These are phyloP conservation scores for Silurus glanis DNA, from an alignment of 2,113 vertebrate species.

Conservation along the genomic window DNA sequence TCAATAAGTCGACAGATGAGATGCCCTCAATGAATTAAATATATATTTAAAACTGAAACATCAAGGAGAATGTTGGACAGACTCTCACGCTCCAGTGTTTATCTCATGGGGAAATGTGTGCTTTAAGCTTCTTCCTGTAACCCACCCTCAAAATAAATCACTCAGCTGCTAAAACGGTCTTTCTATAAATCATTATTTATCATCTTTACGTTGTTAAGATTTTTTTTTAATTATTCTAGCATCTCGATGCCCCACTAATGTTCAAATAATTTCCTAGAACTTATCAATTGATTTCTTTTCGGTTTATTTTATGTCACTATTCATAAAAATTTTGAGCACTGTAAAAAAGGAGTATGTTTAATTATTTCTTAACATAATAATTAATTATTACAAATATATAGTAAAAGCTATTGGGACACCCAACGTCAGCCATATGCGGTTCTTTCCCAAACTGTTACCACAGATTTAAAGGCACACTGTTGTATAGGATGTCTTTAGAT, in stretches of 20 bases:
- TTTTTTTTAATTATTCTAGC: background rate
- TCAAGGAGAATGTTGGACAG: conserved; percentile 26
- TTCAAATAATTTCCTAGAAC: background rate
- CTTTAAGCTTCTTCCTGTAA: conserved; percentile 26
- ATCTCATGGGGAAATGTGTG: conserved; percentile 33
- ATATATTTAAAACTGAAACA: conserved; percentile 25
- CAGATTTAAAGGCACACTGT: too few species aligned
- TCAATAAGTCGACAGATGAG: conserved; percentile 6
- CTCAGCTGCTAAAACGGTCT: conserved; percentile 10
- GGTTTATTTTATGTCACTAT: background rate
- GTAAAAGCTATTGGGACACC: too few species aligned
- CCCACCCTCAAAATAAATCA: conserved; percentile 45
- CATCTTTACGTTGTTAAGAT: background rate
- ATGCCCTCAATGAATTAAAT: conserved; percentile 9
- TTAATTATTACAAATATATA: background rate
- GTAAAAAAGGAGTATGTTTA: background rate
- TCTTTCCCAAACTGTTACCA: too few species aligned
- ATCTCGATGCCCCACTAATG: background rate
- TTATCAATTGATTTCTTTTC: background rate
- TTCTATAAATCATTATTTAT: background rate
- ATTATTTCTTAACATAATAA: background rate
- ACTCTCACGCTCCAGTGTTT: conserved; percentile 32
- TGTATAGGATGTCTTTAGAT: too few species aligned
- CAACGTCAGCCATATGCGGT: too few species aligned
- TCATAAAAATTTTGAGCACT: background rate